Base-by-base conservation (phyloP, 92 coral and sea anemone genomes). In the Pocillopora grandis region DNA sequence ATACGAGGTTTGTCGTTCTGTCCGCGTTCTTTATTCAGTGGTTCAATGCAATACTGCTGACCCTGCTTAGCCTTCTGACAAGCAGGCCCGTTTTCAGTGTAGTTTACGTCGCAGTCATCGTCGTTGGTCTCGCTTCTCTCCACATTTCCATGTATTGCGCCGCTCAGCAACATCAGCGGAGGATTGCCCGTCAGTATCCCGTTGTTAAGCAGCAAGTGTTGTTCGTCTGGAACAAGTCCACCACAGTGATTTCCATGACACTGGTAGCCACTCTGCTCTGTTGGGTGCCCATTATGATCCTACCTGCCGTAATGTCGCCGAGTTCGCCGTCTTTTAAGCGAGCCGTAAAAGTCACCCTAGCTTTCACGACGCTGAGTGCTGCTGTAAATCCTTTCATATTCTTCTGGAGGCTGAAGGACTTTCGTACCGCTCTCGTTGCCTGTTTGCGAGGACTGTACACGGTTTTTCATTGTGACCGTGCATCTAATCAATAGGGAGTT, bases 301-400 rank as follows among this genome's bases (percentile, higher is more conserved):
- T 78, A 61, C 60, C 72, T 0, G 20, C 20, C 58, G 60, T 65
- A 1, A 61, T 64, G 13, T 35, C 82, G 55, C 72, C 61, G 16
- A 37, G 71, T 27, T 77, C 81, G 36, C 81, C 71, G 33, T 42
- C 69, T 31, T 77, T 77, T 72, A 63, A 42, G 82, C 62, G 72
- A 36, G 64, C n/a, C 57, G 42, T 78, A 37, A 78, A 78, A 64
- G 20, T 78, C 72, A 48, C 61, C 42, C 19, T 49, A 61, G n/a
- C 73, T 21, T 78, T 78, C 21, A 52, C 48, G 14, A 63, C 62
- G 12, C 33, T 78, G 61, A 48, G 73, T 19, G 42, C 72, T 42
- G 82, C 33, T 2, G 0, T 48, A 37, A 58, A 64, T 64, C 82
- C 82, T 3, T 65, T 78, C 49, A 64, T 78, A 48, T 42, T 78